A percentile compares a stretch with the other conserved stretches of the same genome.
These are phyloP conservation scores for Heliconius hewitsoni DNA, from an alignment of 1,140 invertebrate genomes.

Conservation along the genomic window DNA sequence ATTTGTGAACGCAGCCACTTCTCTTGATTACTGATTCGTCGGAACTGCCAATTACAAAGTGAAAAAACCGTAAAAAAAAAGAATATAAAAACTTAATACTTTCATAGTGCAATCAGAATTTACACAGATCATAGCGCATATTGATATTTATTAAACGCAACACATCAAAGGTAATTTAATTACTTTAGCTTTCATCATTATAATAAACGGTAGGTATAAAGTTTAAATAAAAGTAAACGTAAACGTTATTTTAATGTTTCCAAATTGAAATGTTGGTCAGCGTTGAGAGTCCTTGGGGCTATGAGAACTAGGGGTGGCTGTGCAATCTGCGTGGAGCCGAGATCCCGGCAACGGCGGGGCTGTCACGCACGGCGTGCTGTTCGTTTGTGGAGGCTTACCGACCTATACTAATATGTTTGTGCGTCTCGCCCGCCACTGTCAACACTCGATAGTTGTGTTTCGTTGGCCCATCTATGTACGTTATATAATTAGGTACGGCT, in stretches of 20 bases:
- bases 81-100: constrained; percentile 14
- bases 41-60: constrained; percentile 22
- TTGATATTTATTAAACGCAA: constrained; percentile 10
- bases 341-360: constrained; percentile 58
- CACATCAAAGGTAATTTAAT: constrained; percentile 8
- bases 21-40: constrained; percentile 29
- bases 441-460: constrained; percentile 37
- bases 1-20: constrained; percentile 33
- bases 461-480: background rate
- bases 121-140: constrained; percentile 9
- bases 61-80: constrained; percentile 22
- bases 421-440: constrained; percentile 49
- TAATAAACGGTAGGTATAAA: background rate
- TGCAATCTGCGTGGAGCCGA: constrained; percentile 53
- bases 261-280: constrained; percentile 10
- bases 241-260: constrained; percentile 2
- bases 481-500: constrained; percentile 1
- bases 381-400: constrained; percentile 67
- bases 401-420: constrained; percentile 74
- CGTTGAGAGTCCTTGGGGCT: constrained; percentile 38
- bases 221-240: constrained; percentile 7
- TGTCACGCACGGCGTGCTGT: constrained; percentile 62
- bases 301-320: constrained; percentile 46
- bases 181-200: constrained; percentile 1
- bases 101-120: constrained; percentile 22